Evolutionary conservation across 2,797 vertebrate species (phyloP).

Genomic region (Eidolon dupreanum): DNA sequence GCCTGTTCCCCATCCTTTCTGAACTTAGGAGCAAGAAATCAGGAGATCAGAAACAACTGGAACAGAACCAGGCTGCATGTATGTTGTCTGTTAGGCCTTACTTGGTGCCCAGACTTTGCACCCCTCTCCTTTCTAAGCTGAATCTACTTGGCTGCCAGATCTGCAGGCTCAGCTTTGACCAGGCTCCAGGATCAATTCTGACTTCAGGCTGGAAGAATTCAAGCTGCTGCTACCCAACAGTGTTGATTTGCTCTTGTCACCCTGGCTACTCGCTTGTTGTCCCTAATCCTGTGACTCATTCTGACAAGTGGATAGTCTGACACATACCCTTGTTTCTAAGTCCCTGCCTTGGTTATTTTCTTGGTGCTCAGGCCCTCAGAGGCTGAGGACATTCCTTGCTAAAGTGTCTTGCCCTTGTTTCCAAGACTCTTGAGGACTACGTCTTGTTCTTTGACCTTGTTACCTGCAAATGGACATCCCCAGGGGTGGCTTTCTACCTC

Average conservation of each 20-base stretch:
- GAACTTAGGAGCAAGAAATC: conserved; percentile 40
- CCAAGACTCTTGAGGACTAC: not conserved
- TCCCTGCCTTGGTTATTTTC: conserved; percentile 26
- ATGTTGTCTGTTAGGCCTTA: conserved; percentile 3
- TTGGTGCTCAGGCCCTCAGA: not conserved
- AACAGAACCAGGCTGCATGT: not conserved
- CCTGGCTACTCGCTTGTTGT: conserved; percentile 11
- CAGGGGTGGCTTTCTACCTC: not conserved
- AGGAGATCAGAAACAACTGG: conserved; percentile 48
- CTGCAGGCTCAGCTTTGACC: not conserved
- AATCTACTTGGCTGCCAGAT: not conserved
- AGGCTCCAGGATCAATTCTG: not conserved
- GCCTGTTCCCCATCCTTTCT: conserved; percentile 13
- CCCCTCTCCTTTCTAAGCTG: not conserved
- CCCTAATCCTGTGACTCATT: conserved; percentile 47
- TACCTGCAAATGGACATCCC: not conserved
- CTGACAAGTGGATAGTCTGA: conserved; percentile 52
- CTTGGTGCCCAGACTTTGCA: not conserved
- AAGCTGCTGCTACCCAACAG: not conserved
- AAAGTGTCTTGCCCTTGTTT: not conserved
- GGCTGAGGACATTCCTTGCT: not conserved
- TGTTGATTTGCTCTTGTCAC: conserved; percentile 43
- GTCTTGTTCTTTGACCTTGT: conserved; percentile 5
- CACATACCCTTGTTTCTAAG: not conserved
- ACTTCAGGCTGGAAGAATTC: conserved; percentile 29